Conservation (phyloP, 2,888 invertebrate genomes). For the Sympetrum striolatum region DNA sequence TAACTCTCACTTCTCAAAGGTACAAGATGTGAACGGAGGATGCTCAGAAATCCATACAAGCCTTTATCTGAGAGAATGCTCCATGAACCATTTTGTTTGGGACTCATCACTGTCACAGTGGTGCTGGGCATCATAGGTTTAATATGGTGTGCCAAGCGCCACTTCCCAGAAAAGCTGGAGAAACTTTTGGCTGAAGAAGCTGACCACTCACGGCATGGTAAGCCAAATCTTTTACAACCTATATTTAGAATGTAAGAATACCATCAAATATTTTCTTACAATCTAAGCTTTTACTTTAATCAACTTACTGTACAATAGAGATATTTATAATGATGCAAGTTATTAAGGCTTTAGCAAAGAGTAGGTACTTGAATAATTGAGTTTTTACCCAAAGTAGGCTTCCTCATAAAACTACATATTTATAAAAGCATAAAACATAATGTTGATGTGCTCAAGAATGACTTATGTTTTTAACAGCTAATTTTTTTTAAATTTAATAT, state of each 20-base stretch:
- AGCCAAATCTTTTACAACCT: constrained; percentile 54
- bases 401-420: no score
- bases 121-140: constrained; percentile 80
- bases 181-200: constrained; percentile 82
- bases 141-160: constrained; percentile 83
- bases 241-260: neutral
- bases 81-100: constrained; percentile 89
- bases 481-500: no score
- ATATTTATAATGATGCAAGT: no score
- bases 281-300: neutral
- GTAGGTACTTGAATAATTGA: no score
- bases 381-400: no score
- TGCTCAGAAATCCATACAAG: constrained; percentile 73
- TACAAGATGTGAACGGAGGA: constrained; percentile 71
- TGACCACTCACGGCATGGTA: constrained; percentile 74
- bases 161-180: constrained; percentile 86
- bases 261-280: neutral
- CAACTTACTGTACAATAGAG: no score
- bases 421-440: no score
- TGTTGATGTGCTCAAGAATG: no score
- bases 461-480: no score
- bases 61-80: constrained; percentile 81
- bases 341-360: no score
- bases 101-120: constrained; percentile 82
- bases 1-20: constrained; percentile 57